Evolutionary conservation across 2,113 vertebrate genomes (phyloP).

Genomic region (Eleginops maclovinus): DNA sequence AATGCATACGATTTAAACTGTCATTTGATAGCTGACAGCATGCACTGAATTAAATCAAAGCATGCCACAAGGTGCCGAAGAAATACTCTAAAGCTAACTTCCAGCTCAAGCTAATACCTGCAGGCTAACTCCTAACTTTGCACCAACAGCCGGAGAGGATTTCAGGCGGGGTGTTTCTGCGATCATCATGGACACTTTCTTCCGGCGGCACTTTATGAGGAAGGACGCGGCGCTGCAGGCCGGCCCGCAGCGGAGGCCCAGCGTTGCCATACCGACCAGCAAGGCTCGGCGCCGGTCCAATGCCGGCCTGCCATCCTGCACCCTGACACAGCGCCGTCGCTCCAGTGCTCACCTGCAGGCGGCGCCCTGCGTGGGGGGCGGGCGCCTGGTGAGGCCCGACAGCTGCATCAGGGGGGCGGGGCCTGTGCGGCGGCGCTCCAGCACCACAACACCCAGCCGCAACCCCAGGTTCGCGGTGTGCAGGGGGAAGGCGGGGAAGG

Average conservation of each 20-base stretch:
- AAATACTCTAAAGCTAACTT: too few species aligned
- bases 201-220: conserved; percentile 90
- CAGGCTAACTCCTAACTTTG: conserved; percentile 45
- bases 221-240: conserved; percentile 70
- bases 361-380: not conserved
- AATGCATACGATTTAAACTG: too few species aligned
- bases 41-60: too few species aligned
- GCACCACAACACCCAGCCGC: conserved; percentile 86
- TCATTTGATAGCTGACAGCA: too few species aligned
- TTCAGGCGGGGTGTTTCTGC: too few species aligned
- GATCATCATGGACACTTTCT: conserved; percentile 91
- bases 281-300: conserved; percentile 89
- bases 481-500: conserved; percentile 53
- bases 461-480: conserved; percentile 87
- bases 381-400: conserved; percentile 5
- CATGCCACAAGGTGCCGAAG: too few species aligned
- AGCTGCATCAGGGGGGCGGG: conserved; percentile 15
- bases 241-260: conserved; percentile 68
- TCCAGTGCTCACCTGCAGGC: conserved; percentile 77
- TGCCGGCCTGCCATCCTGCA: conserved; percentile 85
- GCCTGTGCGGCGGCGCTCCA: conserved; percentile 84
- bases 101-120: too few species aligned
- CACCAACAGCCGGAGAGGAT: conserved; percentile 42
- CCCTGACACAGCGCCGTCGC: conserved; percentile 81
- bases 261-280: conserved; percentile 85